These are phyloP conservation scores for Leptonema lineaticorne DNA, from an alignment of 1,140 invertebrate genomes.

Conservation along the genomic window DNA sequence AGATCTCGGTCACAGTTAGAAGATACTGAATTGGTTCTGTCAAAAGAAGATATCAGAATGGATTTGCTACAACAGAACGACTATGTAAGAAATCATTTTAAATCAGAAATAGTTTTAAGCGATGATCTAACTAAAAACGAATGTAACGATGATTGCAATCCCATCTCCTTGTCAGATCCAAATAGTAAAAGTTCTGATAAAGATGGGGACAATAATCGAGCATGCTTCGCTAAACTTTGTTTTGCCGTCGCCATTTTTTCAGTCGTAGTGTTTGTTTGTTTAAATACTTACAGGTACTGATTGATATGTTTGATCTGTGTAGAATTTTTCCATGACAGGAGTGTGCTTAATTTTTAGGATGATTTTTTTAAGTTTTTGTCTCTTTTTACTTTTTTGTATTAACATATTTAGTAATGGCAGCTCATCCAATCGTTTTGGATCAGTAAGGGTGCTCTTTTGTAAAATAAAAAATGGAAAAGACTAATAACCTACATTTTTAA, in stretches of 20 bases:
- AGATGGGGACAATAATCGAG: slow-evolving; percentile 43
- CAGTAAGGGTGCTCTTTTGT: slow-evolving; percentile 22
- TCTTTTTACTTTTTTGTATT: slow-evolving; percentile 11
- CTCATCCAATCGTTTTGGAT: slow-evolving; percentile 2
- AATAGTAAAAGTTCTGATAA: slow-evolving; percentile 35
- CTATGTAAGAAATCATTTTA: slow-evolving; percentile 54
- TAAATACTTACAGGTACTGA: slow-evolving; percentile 38
- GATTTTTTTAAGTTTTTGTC: neutral
- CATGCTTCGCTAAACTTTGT: slow-evolving; percentile 49
- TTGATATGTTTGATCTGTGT: slow-evolving; percentile 5
- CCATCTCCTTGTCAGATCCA: slow-evolving; percentile 1
- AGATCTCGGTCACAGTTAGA: slow-evolving; percentile 51
- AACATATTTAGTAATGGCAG: slow-evolving; percentile 21
- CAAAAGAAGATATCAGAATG: slow-evolving; percentile 49
- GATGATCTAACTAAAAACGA: slow-evolving; percentile 2
- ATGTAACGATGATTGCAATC: neutral
- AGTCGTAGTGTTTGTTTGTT: slow-evolving; percentile 51
- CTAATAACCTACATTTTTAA: slow-evolving; percentile 17
- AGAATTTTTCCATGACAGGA: neutral
- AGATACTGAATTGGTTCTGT: slow-evolving; percentile 50
- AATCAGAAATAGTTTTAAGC: slow-evolving; percentile 46
- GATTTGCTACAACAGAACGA: slow-evolving; percentile 54
- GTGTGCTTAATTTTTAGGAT: slow-evolving; percentile 32
- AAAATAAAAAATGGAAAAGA: slow-evolving; percentile 9
- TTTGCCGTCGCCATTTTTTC: slow-evolving; percentile 54